A percentile compares a stretch with the other conserved stretches of the same genome.
phyloP scores from a whole-genome alignment of 1,140 invertebrate species.

The Mizuhopecten yessoensis region DNA sequence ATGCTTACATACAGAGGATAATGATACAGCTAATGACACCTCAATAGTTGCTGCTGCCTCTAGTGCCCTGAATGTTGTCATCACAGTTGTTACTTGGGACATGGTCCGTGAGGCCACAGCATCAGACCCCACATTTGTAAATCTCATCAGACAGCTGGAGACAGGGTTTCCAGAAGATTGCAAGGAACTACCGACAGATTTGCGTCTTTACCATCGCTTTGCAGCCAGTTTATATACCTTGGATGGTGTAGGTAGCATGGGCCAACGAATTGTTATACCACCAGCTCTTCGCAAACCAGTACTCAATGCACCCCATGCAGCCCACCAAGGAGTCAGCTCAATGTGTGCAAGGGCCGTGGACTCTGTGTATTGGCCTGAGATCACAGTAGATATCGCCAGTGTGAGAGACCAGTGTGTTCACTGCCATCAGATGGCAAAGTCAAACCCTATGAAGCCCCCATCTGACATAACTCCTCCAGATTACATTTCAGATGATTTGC shows the following conservation, averaged over 20 bases:
- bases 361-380: slow-evolving; percentile 53
- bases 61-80: background rate
- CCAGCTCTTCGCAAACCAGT: no score
- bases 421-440: slow-evolving; percentile 60
- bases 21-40: slow-evolving; percentile 51
- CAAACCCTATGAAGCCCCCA: slow-evolving; percentile 62
- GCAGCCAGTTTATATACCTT: slow-evolving; percentile 41
- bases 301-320: no score
- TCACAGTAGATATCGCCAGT: slow-evolving; percentile 56
- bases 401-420: slow-evolving; percentile 57
- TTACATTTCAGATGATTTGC: slow-evolving; percentile 64
- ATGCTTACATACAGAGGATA: slow-evolving; percentile 36
- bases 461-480: slow-evolving; percentile 48
- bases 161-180: slow-evolving; percentile 51
- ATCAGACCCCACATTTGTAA: slow-evolving; percentile 48
- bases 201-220: slow-evolving; percentile 46
- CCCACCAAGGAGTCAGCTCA: slow-evolving; percentile 55
- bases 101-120: slow-evolving; percentile 51
- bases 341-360: slow-evolving; percentile 50
- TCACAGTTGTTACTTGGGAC: slow-evolving; percentile 52
- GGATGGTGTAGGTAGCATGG: slow-evolving; percentile 55
- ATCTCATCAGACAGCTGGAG: slow-evolving; percentile 54
- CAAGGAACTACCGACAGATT: slow-evolving; percentile 26
- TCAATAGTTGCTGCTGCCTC: slow-evolving; percentile 48
- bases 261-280: slow-evolving; percentile 55